Base-by-base conservation (phyloP, 1,140 invertebrate species). In the Ostrea denselamellosa region DNA sequence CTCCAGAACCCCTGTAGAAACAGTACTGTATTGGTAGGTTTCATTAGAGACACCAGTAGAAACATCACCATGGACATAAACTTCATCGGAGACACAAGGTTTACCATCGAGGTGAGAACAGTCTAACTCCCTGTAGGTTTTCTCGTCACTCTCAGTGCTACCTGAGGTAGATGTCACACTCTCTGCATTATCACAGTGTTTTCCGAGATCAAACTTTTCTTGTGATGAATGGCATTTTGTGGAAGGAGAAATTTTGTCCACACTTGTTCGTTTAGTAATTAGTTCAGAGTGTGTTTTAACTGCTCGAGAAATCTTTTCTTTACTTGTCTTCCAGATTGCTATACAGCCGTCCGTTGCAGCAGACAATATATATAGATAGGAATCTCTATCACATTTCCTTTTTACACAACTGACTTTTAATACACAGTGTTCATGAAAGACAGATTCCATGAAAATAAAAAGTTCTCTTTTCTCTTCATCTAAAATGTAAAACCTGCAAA, bases 281-380 rank as follows among this genome's bases (percentile, higher is more conserved):
- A 19, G 25, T 58, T 68, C 25, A 68, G 53, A 9, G 0, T 8
- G 8, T 9, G 62, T n/a, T 62, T 54, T 52, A 71, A 65, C 19
- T 12, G 5, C 84, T 10, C 58, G 71, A 62, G 54, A 88, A 22
- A 88, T 88, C 4, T 87, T 34, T 81, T 81, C 85, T 52, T 89
- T 62, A 34, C 93, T 93, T 9, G 96, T 91, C 93, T 96, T 93
- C 96, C 97, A 97, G 90, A 97, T 96, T 65, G 96, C 95, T 19
- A 97, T 91, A 44, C 95, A 93, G 22, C 97, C 97, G 95, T 96
- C 96, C 2, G 97, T 97, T 10, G 96, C 96, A 92, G 96, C 96
- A 0, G 96, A 96, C 53, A 96, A 91, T 25, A 96, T 89, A 53
- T 90, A 58, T 84, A 91, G 71, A 14, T 84, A 83, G 52, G 17